These are phyloP conservation scores for Liparis tanakae DNA, from an alignment of 2,797 vertebrate genomes.

Conservation along the genomic window DNA sequence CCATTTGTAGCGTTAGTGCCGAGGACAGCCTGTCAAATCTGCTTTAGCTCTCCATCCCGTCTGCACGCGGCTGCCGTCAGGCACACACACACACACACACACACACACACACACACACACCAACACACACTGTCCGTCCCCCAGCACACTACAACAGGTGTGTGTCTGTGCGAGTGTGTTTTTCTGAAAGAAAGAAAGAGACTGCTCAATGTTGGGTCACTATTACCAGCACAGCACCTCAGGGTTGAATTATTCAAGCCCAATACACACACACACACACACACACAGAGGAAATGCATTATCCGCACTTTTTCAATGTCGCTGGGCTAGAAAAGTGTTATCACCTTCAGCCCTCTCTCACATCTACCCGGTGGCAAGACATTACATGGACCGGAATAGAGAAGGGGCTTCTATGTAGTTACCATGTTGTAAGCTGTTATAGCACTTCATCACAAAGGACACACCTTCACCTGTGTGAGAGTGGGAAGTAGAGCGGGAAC, in stretches of 20 bases:
- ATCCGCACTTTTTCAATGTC: conserved; percentile 33
- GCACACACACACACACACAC: conserved; percentile 47
- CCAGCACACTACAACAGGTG: conserved; percentile 63
- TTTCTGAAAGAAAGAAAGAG: conserved; percentile 21
- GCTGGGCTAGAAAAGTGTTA: conserved; percentile 7
- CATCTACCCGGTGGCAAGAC: conserved; percentile 32
- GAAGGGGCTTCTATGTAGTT: conserved; percentile 31
- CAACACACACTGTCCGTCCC: conserved; percentile 30
- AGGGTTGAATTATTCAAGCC: conserved; percentile 60
- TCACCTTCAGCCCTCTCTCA: conserved; percentile 7
- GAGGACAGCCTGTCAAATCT: conserved; percentile 74
- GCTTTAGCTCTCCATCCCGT: conserved; percentile 66
- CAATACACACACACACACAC: conserved; percentile 27
- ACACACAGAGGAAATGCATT: conserved; percentile 42
- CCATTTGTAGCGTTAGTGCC: conserved; percentile 71
- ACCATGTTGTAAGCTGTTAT: conserved; percentile 25
- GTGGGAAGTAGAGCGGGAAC: conserved; percentile 58
- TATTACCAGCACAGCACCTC: conserved; percentile 58
- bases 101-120: conserved; percentile 49
- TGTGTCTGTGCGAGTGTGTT: conserved; percentile 29
- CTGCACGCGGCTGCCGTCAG: conserved; percentile 48
- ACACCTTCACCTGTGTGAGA: conserved; percentile 48
- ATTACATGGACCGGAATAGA: neutral
- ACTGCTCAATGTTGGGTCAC: conserved; percentile 26
- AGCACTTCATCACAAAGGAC: conserved; percentile 41